Percentiles rank a stretch among this genome's conserved stretches.
These are phyloP conservation scores for Meandrina meandrites DNA, from an alignment of 92 coral and sea anemone genomes.

Conservation along the genomic window DNA sequence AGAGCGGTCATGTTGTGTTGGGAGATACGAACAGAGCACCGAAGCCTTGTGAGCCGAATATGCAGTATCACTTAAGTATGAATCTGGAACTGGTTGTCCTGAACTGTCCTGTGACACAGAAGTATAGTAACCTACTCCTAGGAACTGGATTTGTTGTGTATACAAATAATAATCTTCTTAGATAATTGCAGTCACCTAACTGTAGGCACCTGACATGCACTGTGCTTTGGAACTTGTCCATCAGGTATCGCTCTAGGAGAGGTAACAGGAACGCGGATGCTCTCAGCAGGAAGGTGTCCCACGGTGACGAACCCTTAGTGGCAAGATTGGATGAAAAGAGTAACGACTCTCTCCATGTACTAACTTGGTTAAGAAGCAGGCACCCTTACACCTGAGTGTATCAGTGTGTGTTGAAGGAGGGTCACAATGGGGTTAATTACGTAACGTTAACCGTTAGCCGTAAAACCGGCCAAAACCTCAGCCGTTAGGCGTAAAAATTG, in stretches of 20 bases:
- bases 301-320: constrained; percentile 48
- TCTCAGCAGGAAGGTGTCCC: constrained; percentile 53
- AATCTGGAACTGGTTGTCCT: constrained; percentile 68
- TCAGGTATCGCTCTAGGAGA: constrained; percentile 54
- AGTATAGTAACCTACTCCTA: constrained; percentile 59
- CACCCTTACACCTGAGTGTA: constrained; percentile 35
- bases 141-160: constrained; percentile 54
- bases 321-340: constrained; percentile 44
- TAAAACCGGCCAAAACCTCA: no score
- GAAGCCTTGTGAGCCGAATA: no score
- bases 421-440: no score
- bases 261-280: constrained; percentile 63
- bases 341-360: no score
- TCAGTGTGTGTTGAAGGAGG: constrained; percentile 33
- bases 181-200: constrained; percentile 66
- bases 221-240: constrained; percentile 64
- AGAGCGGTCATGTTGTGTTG: no score
- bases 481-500: no score
- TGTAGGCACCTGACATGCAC: constrained; percentile 54
- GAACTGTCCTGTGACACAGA: constrained; percentile 72
- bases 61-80: constrained; percentile 61
- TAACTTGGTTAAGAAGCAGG: no score
- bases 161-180: constrained; percentile 39
- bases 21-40: no score
- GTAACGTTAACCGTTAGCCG: no score